phyloP scores from a whole-genome alignment of 2,113 vertebrate genomes.

The Pongo abelii region DNA sequence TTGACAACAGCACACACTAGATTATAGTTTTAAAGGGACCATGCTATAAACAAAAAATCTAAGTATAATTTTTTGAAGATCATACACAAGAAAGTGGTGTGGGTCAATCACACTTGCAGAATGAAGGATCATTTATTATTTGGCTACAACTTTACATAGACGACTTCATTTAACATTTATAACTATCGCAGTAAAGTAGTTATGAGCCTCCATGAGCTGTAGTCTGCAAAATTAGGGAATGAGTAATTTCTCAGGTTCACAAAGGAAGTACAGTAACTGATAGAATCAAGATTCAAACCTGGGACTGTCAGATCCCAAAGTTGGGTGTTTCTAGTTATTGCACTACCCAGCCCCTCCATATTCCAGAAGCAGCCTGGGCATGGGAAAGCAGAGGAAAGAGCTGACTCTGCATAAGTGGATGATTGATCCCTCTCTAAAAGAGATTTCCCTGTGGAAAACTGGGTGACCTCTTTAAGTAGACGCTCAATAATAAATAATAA shows the following conservation, averaged over 20 bases:
- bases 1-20: not conserved
- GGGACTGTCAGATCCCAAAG: not conserved
- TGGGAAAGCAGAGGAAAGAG: not conserved
- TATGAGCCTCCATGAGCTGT: not conserved
- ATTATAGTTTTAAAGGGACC: not conserved
- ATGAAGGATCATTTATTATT: not conserved
- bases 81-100: not conserved
- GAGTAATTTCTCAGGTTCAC: not conserved
- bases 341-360: not conserved
- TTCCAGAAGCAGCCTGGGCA: not conserved
- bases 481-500: not conserved
- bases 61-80: not conserved
- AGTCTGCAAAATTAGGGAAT: not conserved
- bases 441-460: not conserved
- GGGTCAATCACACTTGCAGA: not conserved
- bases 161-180: not conserved
- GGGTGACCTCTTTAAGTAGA: not conserved
- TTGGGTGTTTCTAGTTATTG: not conserved
- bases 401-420: not conserved
- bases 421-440: fast-evolving
- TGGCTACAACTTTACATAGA: not conserved
- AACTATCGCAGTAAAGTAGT: not conserved
- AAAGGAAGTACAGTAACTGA: not conserved
- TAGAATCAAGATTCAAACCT: not conserved
- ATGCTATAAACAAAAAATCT: not conserved